Evolutionary conservation across 2,113 vertebrate genomes (phyloP).

Genomic region (Phaethon lepturus): DNA sequence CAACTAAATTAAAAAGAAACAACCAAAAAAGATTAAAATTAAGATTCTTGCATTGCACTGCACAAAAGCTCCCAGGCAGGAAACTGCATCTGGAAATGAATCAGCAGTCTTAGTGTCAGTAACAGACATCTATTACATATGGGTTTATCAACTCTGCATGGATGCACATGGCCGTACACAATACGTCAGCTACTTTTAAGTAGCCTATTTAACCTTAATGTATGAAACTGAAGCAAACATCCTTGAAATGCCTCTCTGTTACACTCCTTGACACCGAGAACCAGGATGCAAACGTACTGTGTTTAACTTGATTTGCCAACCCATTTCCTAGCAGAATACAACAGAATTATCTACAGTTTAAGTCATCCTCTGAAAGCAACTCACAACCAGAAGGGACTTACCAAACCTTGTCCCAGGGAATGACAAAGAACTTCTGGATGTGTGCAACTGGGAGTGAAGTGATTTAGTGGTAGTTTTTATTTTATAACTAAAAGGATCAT

Average conservation of each 20-base stretch:
- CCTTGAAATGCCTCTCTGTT: neutral
- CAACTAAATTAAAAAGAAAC: neutral
- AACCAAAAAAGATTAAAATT: neutral
- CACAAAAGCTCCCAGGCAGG: neutral
- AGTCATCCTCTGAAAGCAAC: neutral
- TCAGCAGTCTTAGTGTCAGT: neutral
- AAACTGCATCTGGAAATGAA: neutral
- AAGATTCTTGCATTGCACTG: neutral
- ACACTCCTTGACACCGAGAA: neutral
- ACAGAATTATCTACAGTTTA: neutral
- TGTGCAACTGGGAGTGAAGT: constrained; percentile 10
- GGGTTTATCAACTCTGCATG: neutral
- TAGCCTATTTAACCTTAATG: neutral
- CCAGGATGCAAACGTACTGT: neutral
- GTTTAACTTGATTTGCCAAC: neutral
- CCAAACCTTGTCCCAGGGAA: neutral
- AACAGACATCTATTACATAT: neutral
- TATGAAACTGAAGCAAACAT: neutral
- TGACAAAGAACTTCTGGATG: constrained; percentile 28
- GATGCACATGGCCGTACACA: neutral
- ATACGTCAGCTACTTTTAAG: neutral
- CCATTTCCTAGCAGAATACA: neutral
- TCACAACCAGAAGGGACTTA: neutral
- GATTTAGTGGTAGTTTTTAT: constrained; percentile 39
- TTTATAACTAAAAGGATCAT: constrained; percentile 57